Evolutionary conservation across 2,888 invertebrate genomes (phyloP).

Genomic region (Synanthedon formicaeformis): DNA sequence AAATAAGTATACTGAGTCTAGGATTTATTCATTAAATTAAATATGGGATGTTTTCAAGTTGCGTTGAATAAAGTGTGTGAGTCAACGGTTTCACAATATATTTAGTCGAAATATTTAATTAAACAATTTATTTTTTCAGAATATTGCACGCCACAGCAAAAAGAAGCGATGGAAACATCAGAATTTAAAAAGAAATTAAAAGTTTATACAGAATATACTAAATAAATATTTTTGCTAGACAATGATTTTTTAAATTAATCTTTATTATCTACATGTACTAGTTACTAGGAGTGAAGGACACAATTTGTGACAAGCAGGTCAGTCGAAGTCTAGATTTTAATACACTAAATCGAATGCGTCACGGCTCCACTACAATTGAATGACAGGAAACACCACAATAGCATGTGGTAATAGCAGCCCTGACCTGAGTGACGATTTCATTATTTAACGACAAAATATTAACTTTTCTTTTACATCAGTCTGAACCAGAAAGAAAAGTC

Average conservation of each 20-base stretch:
- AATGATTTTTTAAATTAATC: neutral
- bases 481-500: no score
- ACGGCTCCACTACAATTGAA: constrained; percentile 19
- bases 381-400: constrained; percentile 37
- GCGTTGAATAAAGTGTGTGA: no score
- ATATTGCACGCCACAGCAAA: constrained; percentile 52
- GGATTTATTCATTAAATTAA: no score
- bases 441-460: no score
- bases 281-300: neutral
- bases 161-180: constrained; percentile 30
- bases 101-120: neutral
- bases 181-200: constrained; percentile 28
- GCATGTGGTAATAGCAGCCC: constrained; percentile 12
- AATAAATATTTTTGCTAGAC: no score
- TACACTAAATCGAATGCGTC: constrained; percentile 4
- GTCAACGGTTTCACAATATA: neutral
- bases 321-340: constrained; percentile 4
- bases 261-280: neutral
- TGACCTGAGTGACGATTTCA: constrained; percentile 16
- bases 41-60: no score
- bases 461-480: no score
- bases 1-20: no score
- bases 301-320: neutral
- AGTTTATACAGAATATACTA: no score
- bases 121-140: constrained; percentile 25